phyloP scores from a whole-genome alignment of 1,140 invertebrate genomes.

The Drosophila subpulchrella region DNA sequence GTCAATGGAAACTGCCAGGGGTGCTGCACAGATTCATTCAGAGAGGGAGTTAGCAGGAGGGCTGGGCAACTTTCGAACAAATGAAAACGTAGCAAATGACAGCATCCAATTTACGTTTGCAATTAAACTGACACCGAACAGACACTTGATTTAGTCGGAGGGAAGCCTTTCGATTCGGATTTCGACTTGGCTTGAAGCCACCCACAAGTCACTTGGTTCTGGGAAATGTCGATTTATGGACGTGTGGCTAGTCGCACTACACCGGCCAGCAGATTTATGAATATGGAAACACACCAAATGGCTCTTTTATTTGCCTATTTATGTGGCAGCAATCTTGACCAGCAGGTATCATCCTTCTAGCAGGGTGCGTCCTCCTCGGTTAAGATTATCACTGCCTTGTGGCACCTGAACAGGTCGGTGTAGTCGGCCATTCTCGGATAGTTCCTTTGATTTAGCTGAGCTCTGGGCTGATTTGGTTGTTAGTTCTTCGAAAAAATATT shows the following conservation, averaged over 20 bases:
- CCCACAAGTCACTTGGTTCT: neutral
- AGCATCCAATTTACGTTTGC: slow-evolving; percentile 83
- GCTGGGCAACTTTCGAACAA: slow-evolving; percentile 54
- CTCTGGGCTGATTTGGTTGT: neutral
- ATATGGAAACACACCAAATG: slow-evolving; percentile 23
- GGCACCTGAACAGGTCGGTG: slow-evolving; percentile 58
- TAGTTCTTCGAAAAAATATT: neutral
- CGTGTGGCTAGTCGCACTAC: slow-evolving; percentile 16
- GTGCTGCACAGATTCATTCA: neutral
- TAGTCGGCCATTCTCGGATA: slow-evolving; percentile 46
- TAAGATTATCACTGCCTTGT: slow-evolving; percentile 50
- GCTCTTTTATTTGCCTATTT: slow-evolving; percentile 22
- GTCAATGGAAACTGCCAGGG: slow-evolving; percentile 48
- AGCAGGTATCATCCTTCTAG: neutral
- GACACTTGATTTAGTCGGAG: slow-evolving; percentile 76
- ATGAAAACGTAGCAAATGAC: slow-evolving; percentile 80
- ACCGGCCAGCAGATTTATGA: slow-evolving; percentile 30
- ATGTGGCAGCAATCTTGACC: neutral
- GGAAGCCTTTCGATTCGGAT: slow-evolving; percentile 10
- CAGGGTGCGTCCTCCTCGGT: slow-evolving; percentile 1
- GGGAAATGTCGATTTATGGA: slow-evolving; percentile 28
- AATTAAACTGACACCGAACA: slow-evolving; percentile 83
- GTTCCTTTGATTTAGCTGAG: neutral
- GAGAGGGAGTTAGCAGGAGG: slow-evolving; percentile 3
- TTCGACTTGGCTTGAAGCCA: neutral